Evolutionary conservation across 2,113 vertebrate genomes (phyloP).

Genomic region (Neolamprologus kungweensis): DNA sequence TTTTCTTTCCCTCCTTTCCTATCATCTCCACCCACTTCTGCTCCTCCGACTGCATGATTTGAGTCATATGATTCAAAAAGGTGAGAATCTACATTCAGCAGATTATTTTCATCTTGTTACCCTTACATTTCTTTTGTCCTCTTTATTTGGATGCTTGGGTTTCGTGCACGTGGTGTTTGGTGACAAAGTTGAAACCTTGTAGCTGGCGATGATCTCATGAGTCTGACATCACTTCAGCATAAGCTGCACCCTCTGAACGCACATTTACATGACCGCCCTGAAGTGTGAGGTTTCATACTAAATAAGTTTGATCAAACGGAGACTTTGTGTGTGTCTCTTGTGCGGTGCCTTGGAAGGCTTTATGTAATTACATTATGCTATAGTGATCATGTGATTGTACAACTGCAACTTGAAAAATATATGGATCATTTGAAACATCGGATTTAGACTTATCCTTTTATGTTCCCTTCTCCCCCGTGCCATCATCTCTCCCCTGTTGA

Average conservation of each 20-base stretch:
- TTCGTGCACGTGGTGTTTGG: neutral
- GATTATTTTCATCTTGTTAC: constrained; percentile 39
- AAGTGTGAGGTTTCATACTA: neutral
- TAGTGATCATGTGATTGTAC: neutral
- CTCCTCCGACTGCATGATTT: constrained; percentile 17
- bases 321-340: neutral
- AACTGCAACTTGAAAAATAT: neutral
- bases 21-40: constrained; percentile 18
- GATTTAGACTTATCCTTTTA: neutral
- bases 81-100: constrained; percentile 28
- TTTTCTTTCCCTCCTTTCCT: neutral
- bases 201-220: neutral
- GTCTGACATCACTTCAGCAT: neutral
- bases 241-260: neutral
- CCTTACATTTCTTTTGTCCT: constrained; percentile 7
- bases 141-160: neutral
- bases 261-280: neutral
- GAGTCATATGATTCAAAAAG: constrained; percentile 54
- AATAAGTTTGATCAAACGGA: neutral
- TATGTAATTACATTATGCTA: neutral
- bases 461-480: neutral
- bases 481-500: neutral
- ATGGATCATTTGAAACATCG: neutral
- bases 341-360: neutral
- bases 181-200: neutral